Percentiles rank a stretch among this genome's conserved stretches.
phyloP scores from a whole-genome alignment of 2,113 vertebrate species.

The Catharus fuscescens region DNA sequence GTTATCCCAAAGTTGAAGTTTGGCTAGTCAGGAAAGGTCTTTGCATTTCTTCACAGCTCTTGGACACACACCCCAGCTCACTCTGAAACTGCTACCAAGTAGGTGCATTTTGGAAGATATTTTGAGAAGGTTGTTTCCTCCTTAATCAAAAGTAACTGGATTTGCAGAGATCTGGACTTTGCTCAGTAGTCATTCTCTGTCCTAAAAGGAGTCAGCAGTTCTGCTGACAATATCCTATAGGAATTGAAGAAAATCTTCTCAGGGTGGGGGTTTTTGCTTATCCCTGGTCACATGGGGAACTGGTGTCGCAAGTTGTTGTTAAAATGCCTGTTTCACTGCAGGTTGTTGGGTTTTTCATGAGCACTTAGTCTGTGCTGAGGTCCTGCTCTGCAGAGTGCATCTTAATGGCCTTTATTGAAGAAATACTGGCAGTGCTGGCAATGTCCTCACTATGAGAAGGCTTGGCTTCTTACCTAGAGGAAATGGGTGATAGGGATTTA shows the following conservation, averaged over 20 bases:
- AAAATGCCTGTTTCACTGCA: background rate
- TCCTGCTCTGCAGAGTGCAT: background rate
- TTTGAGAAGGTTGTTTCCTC: background rate
- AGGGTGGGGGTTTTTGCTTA: background rate
- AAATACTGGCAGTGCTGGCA: background rate
- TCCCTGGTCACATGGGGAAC: background rate
- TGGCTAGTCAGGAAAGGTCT: background rate
- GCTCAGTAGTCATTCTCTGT: background rate
- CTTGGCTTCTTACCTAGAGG: background rate
- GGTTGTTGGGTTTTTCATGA: background rate
- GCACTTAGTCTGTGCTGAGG: background rate
- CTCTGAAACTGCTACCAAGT: background rate
- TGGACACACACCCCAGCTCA: background rate
- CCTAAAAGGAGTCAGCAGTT: background rate
- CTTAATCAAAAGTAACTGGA: background rate
- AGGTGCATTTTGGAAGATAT: background rate
- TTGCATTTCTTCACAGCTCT: background rate
- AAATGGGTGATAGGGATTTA: background rate
- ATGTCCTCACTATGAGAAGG: background rate
- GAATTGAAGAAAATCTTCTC: background rate
- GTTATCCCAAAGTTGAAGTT: background rate
- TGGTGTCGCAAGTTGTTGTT: background rate
- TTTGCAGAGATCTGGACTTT: background rate
- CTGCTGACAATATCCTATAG: background rate
- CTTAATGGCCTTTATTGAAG: conserved; percentile 21